Evolutionary conservation across 2,888 invertebrate genomes (phyloP).

Genomic region (Spisula solida): DNA sequence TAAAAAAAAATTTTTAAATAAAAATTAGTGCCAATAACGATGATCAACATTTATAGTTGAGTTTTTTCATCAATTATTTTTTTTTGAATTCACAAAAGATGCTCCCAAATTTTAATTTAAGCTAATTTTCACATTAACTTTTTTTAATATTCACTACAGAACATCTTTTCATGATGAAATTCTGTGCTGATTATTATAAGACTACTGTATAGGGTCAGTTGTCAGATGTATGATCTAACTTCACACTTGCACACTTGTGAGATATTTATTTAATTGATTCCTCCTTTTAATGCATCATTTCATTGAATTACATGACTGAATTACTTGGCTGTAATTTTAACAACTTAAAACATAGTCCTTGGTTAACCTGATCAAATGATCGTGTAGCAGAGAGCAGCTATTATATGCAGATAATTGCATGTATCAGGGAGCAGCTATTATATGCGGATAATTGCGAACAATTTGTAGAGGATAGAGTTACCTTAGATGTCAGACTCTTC

Average conservation of each 20-base stretch:
- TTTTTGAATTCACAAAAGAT: neutral
- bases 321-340: neutral
- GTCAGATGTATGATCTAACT: neutral
- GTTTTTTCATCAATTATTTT: neutral
- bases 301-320: conserved; percentile 8
- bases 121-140: neutral
- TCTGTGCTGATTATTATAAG: neutral
- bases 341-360: conserved; percentile 25
- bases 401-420: conserved; percentile 35
- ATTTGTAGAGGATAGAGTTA: conserved; percentile 30
- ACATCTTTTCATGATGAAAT: neutral
- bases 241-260: neutral
- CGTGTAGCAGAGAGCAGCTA: neutral
- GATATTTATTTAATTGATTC: conserved; percentile 27
- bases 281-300: conserved; percentile 27
- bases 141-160: neutral
- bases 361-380: conserved; percentile 9
- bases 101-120: neutral
- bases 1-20: too few species aligned
- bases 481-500: conserved; percentile 55
- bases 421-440: conserved; percentile 17
- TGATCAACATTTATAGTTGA: too few species aligned
- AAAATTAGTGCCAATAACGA: too few species aligned
- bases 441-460: conserved; percentile 35
- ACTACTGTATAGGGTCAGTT: neutral